phyloP scores from a whole-genome alignment of 2,797 vertebrate species.

The Champsocephalus esox region DNA sequence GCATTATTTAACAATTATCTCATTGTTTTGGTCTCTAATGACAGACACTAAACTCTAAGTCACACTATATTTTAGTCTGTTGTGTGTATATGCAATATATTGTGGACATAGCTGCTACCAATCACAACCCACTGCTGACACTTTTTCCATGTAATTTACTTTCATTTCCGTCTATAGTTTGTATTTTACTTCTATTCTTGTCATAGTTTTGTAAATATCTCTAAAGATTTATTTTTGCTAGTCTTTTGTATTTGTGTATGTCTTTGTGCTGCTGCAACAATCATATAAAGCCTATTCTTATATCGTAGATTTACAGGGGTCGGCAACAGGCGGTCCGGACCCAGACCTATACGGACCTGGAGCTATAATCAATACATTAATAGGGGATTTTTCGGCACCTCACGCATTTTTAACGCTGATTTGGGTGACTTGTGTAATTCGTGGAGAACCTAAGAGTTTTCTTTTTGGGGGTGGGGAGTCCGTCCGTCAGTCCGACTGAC shows the following conservation, averaged over 20 bases:
- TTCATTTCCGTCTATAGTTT: background rate
- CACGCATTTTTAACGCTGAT: too few relatives aligned
- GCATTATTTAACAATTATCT: background rate
- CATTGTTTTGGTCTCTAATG: background rate
- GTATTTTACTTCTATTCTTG: background rate
- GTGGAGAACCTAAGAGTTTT: too few relatives aligned
- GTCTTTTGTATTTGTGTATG: background rate
- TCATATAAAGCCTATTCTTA: background rate
- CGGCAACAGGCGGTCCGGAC: too few relatives aligned
- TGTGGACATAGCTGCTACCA: background rate
- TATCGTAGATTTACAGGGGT: background rate
- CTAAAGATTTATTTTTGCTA: background rate
- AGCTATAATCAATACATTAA: too few relatives aligned
- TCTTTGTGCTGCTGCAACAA: constrained; percentile 1
- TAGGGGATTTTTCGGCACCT: too few relatives aligned
- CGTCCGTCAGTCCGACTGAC: too few relatives aligned
- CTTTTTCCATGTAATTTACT: background rate
- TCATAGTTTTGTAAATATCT: background rate
- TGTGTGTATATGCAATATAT: background rate
- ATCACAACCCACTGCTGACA: background rate
- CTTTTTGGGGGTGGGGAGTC: too few relatives aligned
- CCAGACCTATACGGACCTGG: too few relatives aligned
- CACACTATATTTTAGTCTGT: background rate
- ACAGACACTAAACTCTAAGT: background rate
- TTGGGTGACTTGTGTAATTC: too few relatives aligned